phyloP scores from a whole-genome alignment of 2,113 vertebrate genomes.

The Campylorhamphus procurvoides region DNA sequence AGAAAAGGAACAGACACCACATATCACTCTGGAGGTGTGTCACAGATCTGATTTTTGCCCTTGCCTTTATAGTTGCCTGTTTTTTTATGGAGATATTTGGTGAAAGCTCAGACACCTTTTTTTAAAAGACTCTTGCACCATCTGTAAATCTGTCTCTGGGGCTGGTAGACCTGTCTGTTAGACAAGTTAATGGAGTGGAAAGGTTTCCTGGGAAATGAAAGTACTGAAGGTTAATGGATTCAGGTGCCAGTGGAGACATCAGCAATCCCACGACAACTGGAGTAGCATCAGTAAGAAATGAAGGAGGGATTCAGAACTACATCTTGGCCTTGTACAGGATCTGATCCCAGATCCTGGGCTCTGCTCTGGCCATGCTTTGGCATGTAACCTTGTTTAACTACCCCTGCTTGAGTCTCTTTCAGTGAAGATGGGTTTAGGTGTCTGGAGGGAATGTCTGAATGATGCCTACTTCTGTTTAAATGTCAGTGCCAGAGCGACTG shows the following conservation, averaged over 20 bases:
- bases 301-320: background rate
- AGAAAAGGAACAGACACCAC: background rate
- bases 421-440: background rate
- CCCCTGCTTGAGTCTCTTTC: background rate
- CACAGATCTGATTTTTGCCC: background rate
- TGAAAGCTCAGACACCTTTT: background rate
- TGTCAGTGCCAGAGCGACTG: background rate
- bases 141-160: background rate
- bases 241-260: background rate
- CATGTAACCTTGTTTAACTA: background rate
- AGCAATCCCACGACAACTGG: background rate
- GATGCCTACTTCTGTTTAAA: background rate
- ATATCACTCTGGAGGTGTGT: background rate
- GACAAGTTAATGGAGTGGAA: slow-evolving; percentile 5
- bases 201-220: background rate
- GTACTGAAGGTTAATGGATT: background rate
- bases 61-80: background rate
- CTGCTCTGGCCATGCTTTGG: background rate
- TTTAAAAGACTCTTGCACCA: background rate
- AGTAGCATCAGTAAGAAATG: background rate
- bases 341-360: background rate
- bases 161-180: background rate
- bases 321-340: background rate
- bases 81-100: background rate
- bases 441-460: background rate